A percentile compares a stretch with the other conserved stretches of the same genome.
Conservation (phyloP, 2,888 invertebrate species). For the Idaea straminata region DNA sequence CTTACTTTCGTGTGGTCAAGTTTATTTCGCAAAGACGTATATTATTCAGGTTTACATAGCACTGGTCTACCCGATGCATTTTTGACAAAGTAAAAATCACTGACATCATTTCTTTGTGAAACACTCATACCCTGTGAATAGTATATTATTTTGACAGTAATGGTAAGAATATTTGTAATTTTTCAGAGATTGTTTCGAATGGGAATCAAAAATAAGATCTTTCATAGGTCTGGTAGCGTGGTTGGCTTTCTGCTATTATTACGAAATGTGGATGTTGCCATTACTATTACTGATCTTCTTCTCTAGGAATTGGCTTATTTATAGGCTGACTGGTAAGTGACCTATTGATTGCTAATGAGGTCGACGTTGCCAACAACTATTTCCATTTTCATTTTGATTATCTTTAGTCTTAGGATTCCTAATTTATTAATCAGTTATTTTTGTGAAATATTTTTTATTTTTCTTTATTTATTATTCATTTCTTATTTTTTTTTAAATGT, state of each 20-base stretch:
- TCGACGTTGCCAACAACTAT: slow-evolving; percentile 4
- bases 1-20: too few species aligned
- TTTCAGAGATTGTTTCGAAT: slow-evolving; percentile 95
- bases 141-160: not conserved
- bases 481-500: slow-evolving; percentile 12
- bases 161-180: slow-evolving; percentile 8
- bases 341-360: not conserved
- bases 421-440: slow-evolving; percentile 2
- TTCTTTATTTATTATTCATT: slow-evolving; percentile 13
- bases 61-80: too few species aligned
- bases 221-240: slow-evolving; percentile 91
- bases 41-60: too few species aligned
- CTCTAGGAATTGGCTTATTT: slow-evolving; percentile 77
- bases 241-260: slow-evolving; percentile 94
- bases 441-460: slow-evolving; percentile 10
- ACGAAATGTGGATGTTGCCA: slow-evolving; percentile 97
- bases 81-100: too few species aligned
- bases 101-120: too few species aligned
- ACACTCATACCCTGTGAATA: too few species aligned
- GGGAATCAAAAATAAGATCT: slow-evolving; percentile 95
- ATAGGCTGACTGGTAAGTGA: slow-evolving; percentile 67
- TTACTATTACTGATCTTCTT: slow-evolving; percentile 89
- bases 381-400: slow-evolving; percentile 6
- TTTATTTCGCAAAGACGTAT: too few species aligned
- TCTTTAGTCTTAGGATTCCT: not conserved